Percentiles rank a stretch among this genome's conserved stretches.
These are phyloP conservation scores for Notolepis coatsorum DNA, from an alignment of 2,797 vertebrate genomes.

Conservation along the genomic window DNA sequence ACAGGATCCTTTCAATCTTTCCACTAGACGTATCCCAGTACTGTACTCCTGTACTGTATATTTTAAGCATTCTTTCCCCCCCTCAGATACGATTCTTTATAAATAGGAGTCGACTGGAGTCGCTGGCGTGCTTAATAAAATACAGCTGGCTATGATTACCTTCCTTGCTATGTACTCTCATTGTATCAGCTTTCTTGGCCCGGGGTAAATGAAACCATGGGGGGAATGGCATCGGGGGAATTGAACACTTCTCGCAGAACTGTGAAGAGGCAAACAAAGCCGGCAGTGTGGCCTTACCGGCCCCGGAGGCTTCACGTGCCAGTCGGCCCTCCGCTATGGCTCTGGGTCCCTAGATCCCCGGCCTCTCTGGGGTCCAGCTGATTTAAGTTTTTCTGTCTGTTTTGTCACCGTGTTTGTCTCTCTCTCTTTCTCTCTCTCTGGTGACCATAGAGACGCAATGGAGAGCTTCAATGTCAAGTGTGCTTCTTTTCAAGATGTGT, in stretches of 20 bases:
- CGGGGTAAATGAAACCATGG: slow-evolving; percentile 77
- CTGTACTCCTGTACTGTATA: slow-evolving; percentile 5
- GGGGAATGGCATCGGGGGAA: slow-evolving; percentile 70
- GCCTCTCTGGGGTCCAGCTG: slow-evolving; percentile 49
- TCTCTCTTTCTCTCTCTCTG: no score
- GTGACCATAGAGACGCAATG: no score
- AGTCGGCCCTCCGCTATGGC: background rate
- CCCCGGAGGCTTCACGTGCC: slow-evolving; percentile 9
- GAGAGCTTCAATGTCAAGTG: no score
- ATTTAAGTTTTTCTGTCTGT: slow-evolving; percentile 35
- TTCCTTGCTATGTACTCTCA: slow-evolving; percentile 70
- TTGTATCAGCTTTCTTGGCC: slow-evolving; percentile 81
- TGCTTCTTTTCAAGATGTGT: no score
- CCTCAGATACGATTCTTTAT: slow-evolving; percentile 56
- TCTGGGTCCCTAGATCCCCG: slow-evolving; percentile 40
- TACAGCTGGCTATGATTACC: slow-evolving; percentile 82
- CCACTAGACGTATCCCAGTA: slow-evolving; percentile 53
- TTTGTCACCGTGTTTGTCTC: slow-evolving; percentile 65
- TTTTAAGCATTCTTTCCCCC: slow-evolving; percentile 45
- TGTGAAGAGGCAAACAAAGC: slow-evolving; percentile 75
- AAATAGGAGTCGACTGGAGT: slow-evolving; percentile 74
- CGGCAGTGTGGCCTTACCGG: slow-evolving; percentile 76
- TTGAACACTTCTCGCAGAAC: slow-evolving; percentile 60
- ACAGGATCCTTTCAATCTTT: slow-evolving; percentile 51
- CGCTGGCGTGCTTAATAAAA: slow-evolving; percentile 64